Evolutionary conservation across 2,888 invertebrate genomes (phyloP), one percentile per base, ranked within the genome.

Genomic region (Autographa gamma): DNA sequence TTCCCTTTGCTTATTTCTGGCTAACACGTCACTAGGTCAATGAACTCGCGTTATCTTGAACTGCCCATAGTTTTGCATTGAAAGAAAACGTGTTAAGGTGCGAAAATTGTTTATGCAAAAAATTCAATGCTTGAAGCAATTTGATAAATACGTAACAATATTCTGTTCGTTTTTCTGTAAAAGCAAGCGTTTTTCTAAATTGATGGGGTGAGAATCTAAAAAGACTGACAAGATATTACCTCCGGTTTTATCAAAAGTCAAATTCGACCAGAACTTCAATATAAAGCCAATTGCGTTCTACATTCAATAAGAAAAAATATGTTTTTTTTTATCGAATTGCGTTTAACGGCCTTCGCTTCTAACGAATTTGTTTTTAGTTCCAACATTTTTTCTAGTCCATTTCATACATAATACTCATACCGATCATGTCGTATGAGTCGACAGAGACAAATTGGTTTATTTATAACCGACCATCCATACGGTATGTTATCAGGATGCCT

Each of bases 1-100:
- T 73, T 70, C 71, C 71, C 71, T 75, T 66, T 43, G 64, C 71
- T 76, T 82, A 82, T 82, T 82, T 82, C 73, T 74, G 74, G 73
- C 66, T 54, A 71, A 59, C 19, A 81, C 84, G 82, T 83, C 70
- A 79, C 61, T 18, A 41, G 81, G 74, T 82, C 74, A 73, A 18
- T 71, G 83, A 73, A 76, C 83, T 76, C 43, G 31, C 56, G 67
- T 82, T 82, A 82, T 81, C 82, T 79, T 63, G n/a, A 16, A 16
- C 32, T 31, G 59, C 32, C 48, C 16, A 59, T 59, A 56, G 54
- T 56, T 25, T 25, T 56, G 54, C 54, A 56, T 19, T 25, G 48
- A 56, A 56, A 56, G 54, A 56, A 56, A 56, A 56, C 14, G 25
- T 19, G 54, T 19, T 19, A 48, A 48, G 48, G 48, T n/a, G 48